These are phyloP conservation scores for Meloidogyne exigua DNA, from an alignment of 1,140 invertebrate species.

Conservation along the genomic window DNA sequence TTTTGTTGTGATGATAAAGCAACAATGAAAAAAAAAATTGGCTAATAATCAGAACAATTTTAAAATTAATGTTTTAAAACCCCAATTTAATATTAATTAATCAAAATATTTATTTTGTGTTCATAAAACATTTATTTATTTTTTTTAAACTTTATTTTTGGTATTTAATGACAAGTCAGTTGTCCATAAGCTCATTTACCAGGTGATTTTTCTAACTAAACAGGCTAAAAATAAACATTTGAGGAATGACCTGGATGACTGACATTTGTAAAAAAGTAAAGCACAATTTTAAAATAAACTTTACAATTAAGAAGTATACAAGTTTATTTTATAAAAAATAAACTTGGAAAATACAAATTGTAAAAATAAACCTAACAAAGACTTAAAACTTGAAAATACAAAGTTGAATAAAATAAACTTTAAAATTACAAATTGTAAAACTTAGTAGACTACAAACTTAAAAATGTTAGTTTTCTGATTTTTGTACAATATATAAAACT, in stretches of 20 bases:
- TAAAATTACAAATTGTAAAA: not conserved
- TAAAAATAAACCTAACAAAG: not conserved
- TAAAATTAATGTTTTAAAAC: not conserved
- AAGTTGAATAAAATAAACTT: not conserved
- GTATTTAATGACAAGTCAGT: not conserved
- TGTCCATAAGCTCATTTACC: not conserved
- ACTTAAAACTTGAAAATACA: not conserved
- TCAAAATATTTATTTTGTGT: no score
- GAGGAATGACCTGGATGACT: not conserved
- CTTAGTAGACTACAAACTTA: no score
- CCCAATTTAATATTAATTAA: no score
- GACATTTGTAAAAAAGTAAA: no score
- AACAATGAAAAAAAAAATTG: not conserved
- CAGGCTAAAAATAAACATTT: not conserved
- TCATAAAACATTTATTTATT: no score
- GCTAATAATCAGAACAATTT: not conserved
- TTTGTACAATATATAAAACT: not conserved
- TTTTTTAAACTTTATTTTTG: not conserved
- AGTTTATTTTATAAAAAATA: not conserved
- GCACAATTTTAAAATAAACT: no score
- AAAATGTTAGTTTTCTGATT: no score
- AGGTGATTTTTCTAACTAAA: not conserved
- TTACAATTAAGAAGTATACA: no score
- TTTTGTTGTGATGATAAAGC: not conserved
- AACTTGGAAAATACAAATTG: not conserved